A percentile compares a stretch with the other conserved stretches of the same genome.
Conservation (phyloP, 2,888 invertebrate species). For the Cerceris rybyensis region DNA sequence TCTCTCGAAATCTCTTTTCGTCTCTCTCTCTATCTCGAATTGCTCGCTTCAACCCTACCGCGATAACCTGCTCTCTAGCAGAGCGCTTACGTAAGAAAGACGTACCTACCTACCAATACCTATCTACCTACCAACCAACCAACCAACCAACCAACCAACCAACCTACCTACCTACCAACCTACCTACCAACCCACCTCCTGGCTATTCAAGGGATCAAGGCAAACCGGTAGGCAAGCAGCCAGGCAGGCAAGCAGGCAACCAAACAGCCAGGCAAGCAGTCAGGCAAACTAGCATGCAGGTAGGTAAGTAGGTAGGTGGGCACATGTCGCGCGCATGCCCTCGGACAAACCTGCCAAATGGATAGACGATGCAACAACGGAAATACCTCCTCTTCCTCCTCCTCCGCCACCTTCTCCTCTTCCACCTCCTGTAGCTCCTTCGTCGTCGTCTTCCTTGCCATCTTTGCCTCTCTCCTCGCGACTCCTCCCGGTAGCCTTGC, state of each 20-base stretch:
- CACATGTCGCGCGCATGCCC: conserved; percentile 66
- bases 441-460: neutral
- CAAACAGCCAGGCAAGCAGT: conserved; percentile 30
- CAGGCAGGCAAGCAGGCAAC: conserved; percentile 33
- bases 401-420: conserved; percentile 22
- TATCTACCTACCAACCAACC: conserved; percentile 64
- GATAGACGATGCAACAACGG: conserved; percentile 56
- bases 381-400: conserved; percentile 55
- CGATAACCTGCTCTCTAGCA: conserved; percentile 58
- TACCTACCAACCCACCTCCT: conserved; percentile 63
- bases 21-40: conserved; percentile 13
- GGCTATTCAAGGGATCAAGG: conserved; percentile 79
- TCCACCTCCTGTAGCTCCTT: conserved; percentile 16
- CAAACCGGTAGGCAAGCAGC: conserved; percentile 73
- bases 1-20: conserved; percentile 26
- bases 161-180: conserved; percentile 66
- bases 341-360: conserved; percentile 67
- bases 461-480: conserved; percentile 1
- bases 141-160: conserved; percentile 72
- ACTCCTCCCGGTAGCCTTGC: neutral
- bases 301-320: conserved; percentile 59
- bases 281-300: conserved; percentile 57
- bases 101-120: conserved; percentile 71
- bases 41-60: conserved; percentile 44
- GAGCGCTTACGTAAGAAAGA: conserved; percentile 76